Conservation (phyloP, 1,140 invertebrate species). For the Papilio polytes region DNA sequence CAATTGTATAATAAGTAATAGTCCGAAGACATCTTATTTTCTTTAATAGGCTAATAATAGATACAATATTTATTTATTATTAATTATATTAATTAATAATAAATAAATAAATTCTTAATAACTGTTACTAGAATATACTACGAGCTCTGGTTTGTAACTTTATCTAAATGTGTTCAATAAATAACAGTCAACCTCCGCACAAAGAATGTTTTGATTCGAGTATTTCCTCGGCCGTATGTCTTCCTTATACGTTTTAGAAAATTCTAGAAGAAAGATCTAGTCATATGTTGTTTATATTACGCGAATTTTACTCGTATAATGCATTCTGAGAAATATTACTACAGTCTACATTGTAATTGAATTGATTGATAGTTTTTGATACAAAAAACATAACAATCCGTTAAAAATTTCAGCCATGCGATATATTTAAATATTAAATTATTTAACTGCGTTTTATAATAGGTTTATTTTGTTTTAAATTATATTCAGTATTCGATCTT, state of each 20-base stretch:
- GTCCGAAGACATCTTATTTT: background rate
- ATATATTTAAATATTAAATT: too few species aligned
- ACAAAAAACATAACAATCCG: too few species aligned
- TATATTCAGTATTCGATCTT: too few species aligned
- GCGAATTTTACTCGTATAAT: too few species aligned
- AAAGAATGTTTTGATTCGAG: slow-evolving; percentile 34
- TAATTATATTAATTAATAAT: too few species aligned
- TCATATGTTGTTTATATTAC: background rate
- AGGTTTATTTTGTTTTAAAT: too few species aligned
- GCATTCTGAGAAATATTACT: too few species aligned
- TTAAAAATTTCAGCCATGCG: too few species aligned
- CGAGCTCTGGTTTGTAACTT: slow-evolving; percentile 31
- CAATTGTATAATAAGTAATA: background rate
- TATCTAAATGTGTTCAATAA: slow-evolving; percentile 35
- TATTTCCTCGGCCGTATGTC: slow-evolving; percentile 33
- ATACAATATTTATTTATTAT: background rate
- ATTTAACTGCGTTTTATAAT: too few species aligned
- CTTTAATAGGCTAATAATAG: background rate
- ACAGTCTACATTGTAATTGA: too few species aligned
- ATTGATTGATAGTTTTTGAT: too few species aligned
- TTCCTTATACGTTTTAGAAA: slow-evolving; percentile 13
- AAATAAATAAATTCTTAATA: slow-evolving; percentile 9
- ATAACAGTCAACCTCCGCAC: slow-evolving; percentile 30
- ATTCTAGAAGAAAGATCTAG: background rate
- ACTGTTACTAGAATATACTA: slow-evolving; percentile 28